Conservation (phyloP, 2,888 invertebrate species). For the Leucophora obtusa region DNA sequence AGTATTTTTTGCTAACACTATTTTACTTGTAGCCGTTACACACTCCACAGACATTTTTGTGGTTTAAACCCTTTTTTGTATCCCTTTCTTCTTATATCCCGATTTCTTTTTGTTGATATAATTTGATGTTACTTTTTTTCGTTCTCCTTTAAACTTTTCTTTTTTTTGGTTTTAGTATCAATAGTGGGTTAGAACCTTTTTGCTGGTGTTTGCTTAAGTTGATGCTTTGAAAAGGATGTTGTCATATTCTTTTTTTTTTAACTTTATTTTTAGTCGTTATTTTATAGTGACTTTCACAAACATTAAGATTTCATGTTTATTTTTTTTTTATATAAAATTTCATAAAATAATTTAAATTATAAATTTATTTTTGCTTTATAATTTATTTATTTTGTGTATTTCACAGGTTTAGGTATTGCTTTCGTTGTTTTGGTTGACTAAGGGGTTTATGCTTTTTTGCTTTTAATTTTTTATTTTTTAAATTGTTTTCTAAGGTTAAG, state of each 20-base stretch:
- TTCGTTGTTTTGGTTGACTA: constrained; percentile 77
- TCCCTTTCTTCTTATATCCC: background rate
- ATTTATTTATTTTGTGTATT: constrained; percentile 66
- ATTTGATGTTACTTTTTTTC: background rate
- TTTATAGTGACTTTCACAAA: constrained; percentile 17
- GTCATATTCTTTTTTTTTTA: constrained; percentile 20
- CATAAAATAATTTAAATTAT: constrained; percentile 7
- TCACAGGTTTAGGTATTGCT: constrained; percentile 77
- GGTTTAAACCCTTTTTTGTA: constrained; percentile 9
- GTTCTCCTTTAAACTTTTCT: background rate
- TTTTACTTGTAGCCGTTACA: constrained; percentile 69
- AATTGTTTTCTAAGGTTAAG: background rate
- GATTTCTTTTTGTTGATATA: background rate
- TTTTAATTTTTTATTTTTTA: constrained; percentile 30
- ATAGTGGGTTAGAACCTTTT: constrained; percentile 12
- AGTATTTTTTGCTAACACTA: constrained; percentile 54
- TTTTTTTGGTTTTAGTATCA: background rate
- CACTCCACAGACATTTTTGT: constrained; percentile 74
- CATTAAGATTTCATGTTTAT: constrained; percentile 18
- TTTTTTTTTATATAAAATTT: background rate
- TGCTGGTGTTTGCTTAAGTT: background rate
- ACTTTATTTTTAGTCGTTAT: background rate
- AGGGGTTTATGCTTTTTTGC: constrained; percentile 35
- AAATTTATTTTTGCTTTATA: constrained; percentile 32
- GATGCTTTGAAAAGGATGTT: constrained; percentile 3